Percentiles rank a stretch among this genome's conserved stretches.
phyloP scores from a whole-genome alignment of 2,113 vertebrate genomes.

The Brevimyrus niger region DNA sequence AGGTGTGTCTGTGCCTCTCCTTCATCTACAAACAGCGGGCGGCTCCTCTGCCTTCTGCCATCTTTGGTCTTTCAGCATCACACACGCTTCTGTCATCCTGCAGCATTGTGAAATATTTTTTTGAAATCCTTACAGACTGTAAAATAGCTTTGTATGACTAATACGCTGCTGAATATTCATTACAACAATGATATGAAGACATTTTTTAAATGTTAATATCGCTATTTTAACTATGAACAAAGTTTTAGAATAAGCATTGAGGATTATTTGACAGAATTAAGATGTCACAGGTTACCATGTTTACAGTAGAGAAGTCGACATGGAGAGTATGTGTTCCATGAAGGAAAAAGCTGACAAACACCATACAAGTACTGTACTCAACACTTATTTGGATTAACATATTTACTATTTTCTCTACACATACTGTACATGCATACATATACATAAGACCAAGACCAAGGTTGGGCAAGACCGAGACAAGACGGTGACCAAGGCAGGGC shows the following conservation, averaged over 20 bases:
- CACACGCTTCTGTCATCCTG: background rate
- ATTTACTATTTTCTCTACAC: background rate
- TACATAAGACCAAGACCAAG: too few species aligned
- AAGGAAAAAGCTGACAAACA: background rate
- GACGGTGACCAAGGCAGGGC: too few species aligned
- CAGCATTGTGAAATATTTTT: background rate
- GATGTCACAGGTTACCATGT: background rate
- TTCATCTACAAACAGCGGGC: background rate
- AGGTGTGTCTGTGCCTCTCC: background rate
- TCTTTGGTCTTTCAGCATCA: background rate
- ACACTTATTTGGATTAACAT: background rate
- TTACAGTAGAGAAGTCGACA: background rate
- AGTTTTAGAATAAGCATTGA: background rate
- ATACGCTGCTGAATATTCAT: background rate
- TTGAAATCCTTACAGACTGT: background rate
- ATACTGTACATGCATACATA: background rate
- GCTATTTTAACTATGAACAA: background rate
- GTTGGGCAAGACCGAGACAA: too few species aligned
- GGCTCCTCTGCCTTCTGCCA: background rate
- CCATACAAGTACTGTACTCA: background rate
- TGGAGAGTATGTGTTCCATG: background rate
- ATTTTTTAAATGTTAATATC: background rate
- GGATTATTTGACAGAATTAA: background rate
- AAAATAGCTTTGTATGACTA: background rate
- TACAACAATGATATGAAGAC: background rate